phyloP scores from a whole-genome alignment of 2,797 vertebrate species.

The Aldrovandia affinis region DNA sequence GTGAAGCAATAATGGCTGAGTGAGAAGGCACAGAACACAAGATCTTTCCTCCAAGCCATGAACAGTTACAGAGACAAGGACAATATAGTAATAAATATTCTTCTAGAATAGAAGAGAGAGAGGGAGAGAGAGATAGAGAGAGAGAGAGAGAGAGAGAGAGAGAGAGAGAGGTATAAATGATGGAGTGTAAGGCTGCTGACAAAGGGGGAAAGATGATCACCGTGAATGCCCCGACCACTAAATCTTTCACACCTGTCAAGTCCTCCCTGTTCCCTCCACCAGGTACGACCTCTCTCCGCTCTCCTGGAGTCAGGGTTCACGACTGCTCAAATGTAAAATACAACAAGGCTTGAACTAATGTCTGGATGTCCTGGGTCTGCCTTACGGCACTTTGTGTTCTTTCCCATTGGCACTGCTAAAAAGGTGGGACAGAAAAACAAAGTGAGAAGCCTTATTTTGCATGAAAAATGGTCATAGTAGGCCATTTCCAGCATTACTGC shows the following conservation, averaged over 20 bases:
- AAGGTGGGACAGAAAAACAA: too few species aligned
- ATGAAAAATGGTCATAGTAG: too few species aligned
- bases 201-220: conserved; percentile 73
- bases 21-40: too few species aligned
- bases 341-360: not conserved
- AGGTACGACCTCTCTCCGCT: conserved; percentile 59
- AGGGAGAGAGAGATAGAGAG: not conserved
- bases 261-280: conserved; percentile 68
- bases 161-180: conserved; percentile 40
- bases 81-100: not conserved
- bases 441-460: too few species aligned
- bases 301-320: not conserved
- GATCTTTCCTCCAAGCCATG: not conserved
- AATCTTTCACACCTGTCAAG: conserved; percentile 79
- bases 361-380: too few species aligned
- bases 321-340: not conserved
- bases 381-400: not conserved
- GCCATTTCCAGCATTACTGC: too few species aligned
- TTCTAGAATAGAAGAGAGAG: too few species aligned
- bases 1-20: not conserved
- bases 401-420: not conserved
- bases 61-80: not conserved
- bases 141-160: conserved; percentile 35
- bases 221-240: conserved; percentile 71
- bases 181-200: conserved; percentile 67